phyloP scores from a whole-genome alignment of 2,888 invertebrate genomes.

The Cheilosia pagana region DNA sequence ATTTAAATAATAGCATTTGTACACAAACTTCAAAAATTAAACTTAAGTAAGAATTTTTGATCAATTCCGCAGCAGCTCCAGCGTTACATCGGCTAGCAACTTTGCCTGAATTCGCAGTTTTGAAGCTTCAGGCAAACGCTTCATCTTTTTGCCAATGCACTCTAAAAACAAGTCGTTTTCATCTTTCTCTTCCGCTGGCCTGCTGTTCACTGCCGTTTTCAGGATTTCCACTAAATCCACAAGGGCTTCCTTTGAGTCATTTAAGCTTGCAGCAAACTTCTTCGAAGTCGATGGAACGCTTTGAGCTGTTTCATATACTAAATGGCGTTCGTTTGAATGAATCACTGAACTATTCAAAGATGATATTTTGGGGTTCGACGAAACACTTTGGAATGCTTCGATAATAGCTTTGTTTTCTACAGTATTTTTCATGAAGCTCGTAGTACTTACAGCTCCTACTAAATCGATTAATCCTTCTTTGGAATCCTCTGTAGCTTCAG shows the following conservation, averaged over 20 bases:
- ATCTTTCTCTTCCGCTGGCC: not conserved
- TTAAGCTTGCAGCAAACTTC: not conserved
- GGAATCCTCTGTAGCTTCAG: not conserved
- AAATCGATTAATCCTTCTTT: not conserved
- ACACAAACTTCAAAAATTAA: too few relatives aligned
- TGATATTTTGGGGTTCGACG: not conserved
- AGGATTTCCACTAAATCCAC: not conserved
- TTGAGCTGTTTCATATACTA: not conserved
- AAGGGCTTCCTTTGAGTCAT: not conserved
- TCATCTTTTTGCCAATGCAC: conserved; percentile 11
- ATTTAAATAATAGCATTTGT: too few relatives aligned
- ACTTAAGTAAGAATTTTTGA: too few relatives aligned
- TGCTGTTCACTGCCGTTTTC: not conserved
- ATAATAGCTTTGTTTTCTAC: not conserved
- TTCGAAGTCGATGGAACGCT: not conserved
- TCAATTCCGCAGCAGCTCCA: not conserved
- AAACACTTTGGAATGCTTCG: not conserved
- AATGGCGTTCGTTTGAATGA: too few relatives aligned
- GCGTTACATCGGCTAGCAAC: not conserved
- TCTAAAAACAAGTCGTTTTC: conserved; percentile 3
- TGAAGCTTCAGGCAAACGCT: not conserved
- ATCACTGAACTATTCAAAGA: not conserved
- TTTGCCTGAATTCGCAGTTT: conserved; percentile 9
- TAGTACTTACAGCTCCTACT: not conserved
- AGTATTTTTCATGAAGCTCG: not conserved